Base-by-base conservation (phyloP, 1,140 invertebrate genomes). In the Lepidurus packardi region DNA sequence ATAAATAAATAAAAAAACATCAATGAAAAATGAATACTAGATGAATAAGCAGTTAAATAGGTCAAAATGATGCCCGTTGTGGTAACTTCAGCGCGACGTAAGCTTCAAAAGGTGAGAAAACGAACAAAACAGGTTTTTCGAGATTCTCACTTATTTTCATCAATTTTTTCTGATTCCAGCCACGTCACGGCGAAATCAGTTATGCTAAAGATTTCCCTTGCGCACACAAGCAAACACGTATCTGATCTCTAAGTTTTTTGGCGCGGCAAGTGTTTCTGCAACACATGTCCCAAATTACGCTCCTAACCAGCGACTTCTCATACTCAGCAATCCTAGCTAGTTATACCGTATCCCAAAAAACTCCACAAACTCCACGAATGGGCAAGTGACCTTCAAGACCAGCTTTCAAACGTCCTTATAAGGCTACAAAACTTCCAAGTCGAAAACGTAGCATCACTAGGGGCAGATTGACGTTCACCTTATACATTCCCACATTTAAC, bases 381-480 rank as follows among this genome's bases (percentile, higher is more conserved):
- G 34, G 9, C 53, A 21, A 7, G 53, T 21, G 53, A 16, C 53
- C 53, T 65, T 65, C 53, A 65, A 4, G 6, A 21, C 13, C 10
- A 7, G 53, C 21, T 65, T 65, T 21, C 13, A 65, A 65, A 65
- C 53, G 53, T 65, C 53, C 53, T 65, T 65, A 65, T 65, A 65
- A 65, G 53, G 53, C 53, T 21, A 65, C 53, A 21, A 65, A 65
- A 65, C 53, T 34, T 34, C 34, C 34, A 34, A 34, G 34, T 34
- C 34, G 34, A 34, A 34, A 34, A 34, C 34, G 34, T 34, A 34
- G 34, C 34, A 34, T 0, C 34, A 34, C 34, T 34, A 34, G 34
- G 34, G 34, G 34, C 34, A 34, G 2, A 34, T 34, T 34, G 2
- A 34, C 2, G 34, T 34, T 34, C 3, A 34, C 34, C 34, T 34